Conservation (phyloP, 2,113 vertebrate genomes). For the Gnathonemus longibarbis region DNA sequence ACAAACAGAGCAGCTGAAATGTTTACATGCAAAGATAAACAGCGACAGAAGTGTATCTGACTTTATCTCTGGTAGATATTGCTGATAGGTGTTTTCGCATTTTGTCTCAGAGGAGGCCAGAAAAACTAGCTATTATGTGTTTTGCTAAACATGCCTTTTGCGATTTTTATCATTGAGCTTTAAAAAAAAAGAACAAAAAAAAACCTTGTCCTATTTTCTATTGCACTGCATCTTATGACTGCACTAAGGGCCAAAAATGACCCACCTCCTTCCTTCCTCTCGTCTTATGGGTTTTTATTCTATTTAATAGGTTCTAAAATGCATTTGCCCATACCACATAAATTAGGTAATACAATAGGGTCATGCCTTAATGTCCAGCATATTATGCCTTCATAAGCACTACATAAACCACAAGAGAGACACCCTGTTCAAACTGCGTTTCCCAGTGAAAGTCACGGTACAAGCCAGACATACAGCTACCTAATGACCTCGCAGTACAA, state of each 20-base stretch:
- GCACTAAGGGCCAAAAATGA: background rate
- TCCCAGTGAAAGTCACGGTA: background rate
- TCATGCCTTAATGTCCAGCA: background rate
- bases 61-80: background rate
- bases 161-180: background rate
- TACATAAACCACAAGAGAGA: background rate
- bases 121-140: background rate
- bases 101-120: background rate
- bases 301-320: background rate
- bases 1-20: background rate
- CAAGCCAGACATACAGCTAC: background rate
- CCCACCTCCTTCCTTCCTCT: background rate
- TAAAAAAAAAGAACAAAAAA: background rate
- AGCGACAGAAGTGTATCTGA: background rate
- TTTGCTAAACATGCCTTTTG: background rate
- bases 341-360: background rate
- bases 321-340: background rate
- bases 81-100: background rate
- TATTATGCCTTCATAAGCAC: conserved; percentile 4
- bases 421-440: background rate
- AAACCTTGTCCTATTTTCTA: background rate
- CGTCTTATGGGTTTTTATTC: background rate
- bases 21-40: background rate
- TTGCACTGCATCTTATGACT: background rate
- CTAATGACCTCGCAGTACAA: background rate